Evolutionary conservation across 2,888 invertebrate genomes (phyloP), one percentile per base, ranked within the genome.

Genomic region (Callimorpha dominula): DNA sequence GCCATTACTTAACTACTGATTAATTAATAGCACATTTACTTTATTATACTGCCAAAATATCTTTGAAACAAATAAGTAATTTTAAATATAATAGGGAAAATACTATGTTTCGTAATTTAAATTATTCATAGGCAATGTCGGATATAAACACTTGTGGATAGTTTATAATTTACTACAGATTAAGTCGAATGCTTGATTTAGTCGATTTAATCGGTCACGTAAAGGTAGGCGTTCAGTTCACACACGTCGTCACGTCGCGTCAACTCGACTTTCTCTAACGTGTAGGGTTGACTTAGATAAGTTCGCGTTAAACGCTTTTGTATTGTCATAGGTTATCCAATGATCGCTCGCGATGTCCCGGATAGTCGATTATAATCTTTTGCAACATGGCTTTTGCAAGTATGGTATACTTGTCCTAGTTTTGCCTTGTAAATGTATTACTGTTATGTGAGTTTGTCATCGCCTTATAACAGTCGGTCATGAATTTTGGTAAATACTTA

Each of bases 171-270:
- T 31, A 54, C 54, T 40, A 15, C 67, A 64, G 68, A 72, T 74
- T 75, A 68, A 83, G 79, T 82, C 72, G 81, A 86, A 82, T 85
- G 77, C 83, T 86, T 82, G 77, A 78, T 89, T 89, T 82, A 84
- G 78, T 84, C 86, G 92, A 93, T 92, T 87, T 89, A 89, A 93
- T 92, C 92, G 87, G 88, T 92, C 93, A 93, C 93, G 93, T 93
- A 89, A 83, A 78, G 78, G 80, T 77, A 74, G 79, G 78, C 81
- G 89, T 88, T 89, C 89, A 88, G 88, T 89, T 90, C 90, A 88
- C 91, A 92, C 92, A 89, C 89, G 88, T 75, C 84, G 88, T 90
- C 90, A 91, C 54, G 54, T 81, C 80, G 84, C 43, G 60, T 69
- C 69, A 68, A 68, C 68, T 79, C 80, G 74, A 88, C 92, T 92